Percentiles rank a stretch among this genome's conserved stretches.
phyloP scores from a whole-genome alignment of 1,140 invertebrate species.

The Lethocerus indicus region DNA sequence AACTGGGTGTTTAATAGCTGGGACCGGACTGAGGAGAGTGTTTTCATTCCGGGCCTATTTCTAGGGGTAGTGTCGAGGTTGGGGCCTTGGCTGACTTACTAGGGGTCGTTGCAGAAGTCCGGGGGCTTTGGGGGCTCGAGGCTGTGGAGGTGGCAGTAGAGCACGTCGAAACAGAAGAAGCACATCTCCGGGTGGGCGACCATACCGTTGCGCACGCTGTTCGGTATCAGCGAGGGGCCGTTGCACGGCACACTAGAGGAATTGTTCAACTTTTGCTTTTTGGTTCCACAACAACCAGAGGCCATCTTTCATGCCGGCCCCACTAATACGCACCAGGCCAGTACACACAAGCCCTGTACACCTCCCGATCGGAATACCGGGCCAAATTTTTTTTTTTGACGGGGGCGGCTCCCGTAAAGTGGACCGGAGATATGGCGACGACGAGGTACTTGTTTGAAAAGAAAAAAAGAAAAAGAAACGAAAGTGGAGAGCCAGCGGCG shows the following conservation, averaged over 20 bases:
- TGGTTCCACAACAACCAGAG: conserved; percentile 72
- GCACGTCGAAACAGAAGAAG: conserved; percentile 95
- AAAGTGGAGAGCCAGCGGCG: not conserved
- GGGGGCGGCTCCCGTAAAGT: not conserved
- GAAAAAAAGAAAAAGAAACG: not conserved
- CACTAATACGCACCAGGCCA: not conserved
- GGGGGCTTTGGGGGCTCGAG: conserved; percentile 77
- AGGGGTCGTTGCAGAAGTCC: conserved; percentile 85
- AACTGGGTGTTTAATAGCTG: no score
- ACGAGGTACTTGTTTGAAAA: not conserved
- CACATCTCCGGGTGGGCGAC: conserved; percentile 90
- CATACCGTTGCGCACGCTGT: conserved; percentile 37
- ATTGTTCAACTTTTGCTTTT: conserved; percentile 76
- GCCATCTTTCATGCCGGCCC: conserved; percentile 38
- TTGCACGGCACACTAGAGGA: conserved; percentile 34
- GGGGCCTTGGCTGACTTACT: no score
- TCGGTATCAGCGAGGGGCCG: conserved; percentile 27
- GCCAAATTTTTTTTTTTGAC: not conserved
- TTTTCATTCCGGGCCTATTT: no score
- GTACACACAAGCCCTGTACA: not conserved
- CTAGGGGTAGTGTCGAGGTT: no score
- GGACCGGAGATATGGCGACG: not conserved
- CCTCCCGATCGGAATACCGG: not conserved
- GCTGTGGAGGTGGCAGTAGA: conserved; percentile 84
- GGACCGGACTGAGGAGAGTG: no score